These are phyloP conservation scores for Sinohyriopsis cumingii DNA, from an alignment of 2,888 invertebrate species.

Conservation along the genomic window DNA sequence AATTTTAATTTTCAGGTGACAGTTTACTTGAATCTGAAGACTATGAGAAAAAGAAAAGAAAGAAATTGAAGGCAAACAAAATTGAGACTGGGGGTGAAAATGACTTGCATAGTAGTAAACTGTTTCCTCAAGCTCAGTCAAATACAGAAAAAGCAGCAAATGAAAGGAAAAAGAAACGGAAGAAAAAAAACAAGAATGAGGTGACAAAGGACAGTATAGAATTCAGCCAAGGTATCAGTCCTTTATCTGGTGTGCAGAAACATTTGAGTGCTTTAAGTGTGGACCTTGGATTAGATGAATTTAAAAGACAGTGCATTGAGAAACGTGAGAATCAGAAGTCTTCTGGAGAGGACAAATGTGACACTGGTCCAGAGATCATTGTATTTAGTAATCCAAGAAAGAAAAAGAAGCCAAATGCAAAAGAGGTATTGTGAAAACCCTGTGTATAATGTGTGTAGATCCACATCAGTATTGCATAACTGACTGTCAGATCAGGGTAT, in stretches of 20 bases:
- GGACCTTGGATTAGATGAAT: constrained; percentile 27
- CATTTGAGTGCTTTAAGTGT: constrained; percentile 16
- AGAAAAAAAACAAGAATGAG: background rate
- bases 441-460: too few relatives aligned
- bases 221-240: background rate
- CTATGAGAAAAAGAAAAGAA: constrained; percentile 15
- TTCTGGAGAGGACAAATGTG: too few relatives aligned
- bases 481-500: too few relatives aligned
- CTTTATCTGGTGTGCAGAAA: constrained; percentile 10
- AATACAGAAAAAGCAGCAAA: too few relatives aligned
- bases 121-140: too few relatives aligned
- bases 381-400: too few relatives aligned
- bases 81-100: background rate
- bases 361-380: too few relatives aligned
- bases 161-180: constrained; percentile 10
- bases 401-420: too few relatives aligned
- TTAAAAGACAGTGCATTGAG: constrained; percentile 15
- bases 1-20: background rate
- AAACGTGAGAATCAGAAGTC: constrained; percentile 4
- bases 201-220: background rate
- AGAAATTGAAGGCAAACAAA: constrained; percentile 8
- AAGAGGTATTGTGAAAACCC: too few relatives aligned
- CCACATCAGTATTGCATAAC: too few relatives aligned
- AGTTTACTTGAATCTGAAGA: background rate
- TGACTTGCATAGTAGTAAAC: too few relatives aligned